These are phyloP conservation scores for Eudasyphora cyanicolor DNA, from an alignment of 2,888 invertebrate genomes.

Conservation along the genomic window DNA sequence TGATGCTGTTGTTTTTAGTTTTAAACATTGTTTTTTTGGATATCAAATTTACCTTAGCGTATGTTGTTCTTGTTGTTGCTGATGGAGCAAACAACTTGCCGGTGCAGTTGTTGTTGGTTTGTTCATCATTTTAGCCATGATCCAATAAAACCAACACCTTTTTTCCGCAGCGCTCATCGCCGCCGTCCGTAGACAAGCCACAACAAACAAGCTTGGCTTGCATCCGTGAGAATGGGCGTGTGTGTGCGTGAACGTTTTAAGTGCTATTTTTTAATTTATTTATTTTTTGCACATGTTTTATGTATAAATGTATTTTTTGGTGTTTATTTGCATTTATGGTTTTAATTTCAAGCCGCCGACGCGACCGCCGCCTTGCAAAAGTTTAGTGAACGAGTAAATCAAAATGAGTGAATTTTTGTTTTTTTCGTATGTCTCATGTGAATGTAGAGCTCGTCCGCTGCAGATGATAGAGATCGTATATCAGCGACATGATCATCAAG, in stretches of 20 bases:
- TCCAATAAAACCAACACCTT: conserved; percentile 41
- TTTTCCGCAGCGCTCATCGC: neutral
- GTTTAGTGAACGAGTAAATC: neutral
- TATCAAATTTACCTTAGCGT: neutral
- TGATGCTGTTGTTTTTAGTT: conserved; percentile 5
- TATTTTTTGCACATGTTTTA: neutral
- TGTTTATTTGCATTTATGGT: neutral
- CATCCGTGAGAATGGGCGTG: neutral
- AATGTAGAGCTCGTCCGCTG: neutral
- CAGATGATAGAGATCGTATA: neutral
- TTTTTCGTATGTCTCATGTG: too few relatives aligned
- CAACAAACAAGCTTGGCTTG: neutral
- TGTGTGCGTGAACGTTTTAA: neutral
- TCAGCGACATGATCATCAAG: neutral
- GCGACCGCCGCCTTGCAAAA: neutral
- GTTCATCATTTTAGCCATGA: conserved; percentile 20
- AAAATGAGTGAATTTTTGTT: neutral
- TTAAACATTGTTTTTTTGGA: too few relatives aligned
- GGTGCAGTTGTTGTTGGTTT: neutral
- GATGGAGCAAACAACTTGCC: too few relatives aligned
- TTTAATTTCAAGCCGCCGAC: conserved; percentile 1
- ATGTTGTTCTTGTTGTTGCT: neutral
- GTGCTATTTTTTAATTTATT: neutral
- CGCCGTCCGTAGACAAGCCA: neutral
- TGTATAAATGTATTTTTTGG: neutral